These are phyloP conservation scores for Drosophila anomelani DNA, from an alignment of 2,888 invertebrate genomes.

Conservation along the genomic window DNA sequence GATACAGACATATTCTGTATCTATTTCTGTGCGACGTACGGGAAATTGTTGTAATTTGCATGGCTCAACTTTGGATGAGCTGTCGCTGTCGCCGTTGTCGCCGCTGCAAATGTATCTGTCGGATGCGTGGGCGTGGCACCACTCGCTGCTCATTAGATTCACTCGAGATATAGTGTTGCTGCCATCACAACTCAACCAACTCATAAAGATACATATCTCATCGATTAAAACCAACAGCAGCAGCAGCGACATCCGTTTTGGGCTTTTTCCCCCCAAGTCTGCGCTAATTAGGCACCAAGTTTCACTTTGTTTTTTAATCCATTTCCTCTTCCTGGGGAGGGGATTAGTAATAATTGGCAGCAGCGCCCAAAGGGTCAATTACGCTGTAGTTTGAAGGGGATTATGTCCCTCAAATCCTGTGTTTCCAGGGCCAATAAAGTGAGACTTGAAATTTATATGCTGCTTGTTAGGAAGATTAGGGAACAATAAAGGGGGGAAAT, in stretches of 20 bases:
- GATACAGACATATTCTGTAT: slow-evolving; percentile 46
- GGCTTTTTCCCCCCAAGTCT: not conserved
- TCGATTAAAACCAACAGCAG: slow-evolving; percentile 20
- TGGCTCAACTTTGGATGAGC: slow-evolving; percentile 50
- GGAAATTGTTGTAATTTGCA: slow-evolving; percentile 74
- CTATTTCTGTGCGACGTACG: slow-evolving; percentile 65
- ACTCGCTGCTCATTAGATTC: slow-evolving; percentile 44
- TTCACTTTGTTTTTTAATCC: slow-evolving; percentile 7
- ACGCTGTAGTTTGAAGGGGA: not conserved
- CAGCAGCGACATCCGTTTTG: slow-evolving; percentile 20
- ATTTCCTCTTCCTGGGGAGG: not conserved
- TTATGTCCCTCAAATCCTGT: slow-evolving; percentile 3
- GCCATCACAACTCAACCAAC: slow-evolving; percentile 12
- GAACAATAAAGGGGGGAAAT: not conserved
- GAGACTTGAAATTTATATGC: not conserved
- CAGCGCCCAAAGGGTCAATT: slow-evolving; percentile 14
- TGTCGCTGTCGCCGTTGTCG: slow-evolving; percentile 17
- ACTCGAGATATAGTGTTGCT: slow-evolving; percentile 38
- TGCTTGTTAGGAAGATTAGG: not conserved
- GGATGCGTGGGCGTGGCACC: slow-evolving; percentile 48
- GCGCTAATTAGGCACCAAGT: slow-evolving; percentile 19
- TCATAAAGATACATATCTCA: slow-evolving; percentile 26
- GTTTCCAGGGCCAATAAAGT: not conserved
- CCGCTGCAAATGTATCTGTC: slow-evolving; percentile 26
- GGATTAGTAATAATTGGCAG: slow-evolving; percentile 8